Percentiles rank a stretch among this genome's conserved stretches.
Conservation (phyloP, 2,888 invertebrate genomes). For the Amphipyra berbera region DNA sequence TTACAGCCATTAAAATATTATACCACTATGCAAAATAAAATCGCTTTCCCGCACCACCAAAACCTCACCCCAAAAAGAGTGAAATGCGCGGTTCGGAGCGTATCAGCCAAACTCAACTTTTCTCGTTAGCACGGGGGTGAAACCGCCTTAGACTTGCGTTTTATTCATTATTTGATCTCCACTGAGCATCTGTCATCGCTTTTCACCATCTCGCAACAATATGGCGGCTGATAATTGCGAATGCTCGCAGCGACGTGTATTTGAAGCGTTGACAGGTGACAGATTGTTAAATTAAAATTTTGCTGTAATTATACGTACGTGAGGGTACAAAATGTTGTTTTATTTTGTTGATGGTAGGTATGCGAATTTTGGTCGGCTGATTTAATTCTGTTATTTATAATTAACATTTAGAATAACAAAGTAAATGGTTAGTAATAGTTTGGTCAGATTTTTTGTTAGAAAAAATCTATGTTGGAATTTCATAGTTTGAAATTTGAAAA, state of each 20-base stretch:
- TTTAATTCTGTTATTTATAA: not conserved
- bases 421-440: too few species aligned
- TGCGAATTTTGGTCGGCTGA: too few species aligned
- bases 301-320: slow-evolving; percentile 29
- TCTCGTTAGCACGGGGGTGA: slow-evolving; percentile 81
- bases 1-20: not conserved
- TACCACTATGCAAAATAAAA: not conserved
- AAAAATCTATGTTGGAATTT: too few species aligned
- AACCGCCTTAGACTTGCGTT: slow-evolving; percentile 81
- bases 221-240: slow-evolving; percentile 61
- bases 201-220: slow-evolving; percentile 58
- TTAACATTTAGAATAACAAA: not conserved
- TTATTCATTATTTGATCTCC: slow-evolving; percentile 85
- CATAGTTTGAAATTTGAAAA: too few species aligned
- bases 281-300: slow-evolving; percentile 50
- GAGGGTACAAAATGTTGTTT: slow-evolving; percentile 15
- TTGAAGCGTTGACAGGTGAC: slow-evolving; percentile 55
- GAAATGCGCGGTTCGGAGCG: slow-evolving; percentile 74
- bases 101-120: slow-evolving; percentile 84
- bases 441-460: too few species aligned
- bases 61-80: slow-evolving; percentile 62
- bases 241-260: slow-evolving; percentile 35
- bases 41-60: slow-evolving; percentile 45
- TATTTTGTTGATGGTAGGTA: not conserved
- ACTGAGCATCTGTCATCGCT: slow-evolving; percentile 81